Conservation (phyloP, 2,797 vertebrate species). For the Acanthopagrus latus region DNA sequence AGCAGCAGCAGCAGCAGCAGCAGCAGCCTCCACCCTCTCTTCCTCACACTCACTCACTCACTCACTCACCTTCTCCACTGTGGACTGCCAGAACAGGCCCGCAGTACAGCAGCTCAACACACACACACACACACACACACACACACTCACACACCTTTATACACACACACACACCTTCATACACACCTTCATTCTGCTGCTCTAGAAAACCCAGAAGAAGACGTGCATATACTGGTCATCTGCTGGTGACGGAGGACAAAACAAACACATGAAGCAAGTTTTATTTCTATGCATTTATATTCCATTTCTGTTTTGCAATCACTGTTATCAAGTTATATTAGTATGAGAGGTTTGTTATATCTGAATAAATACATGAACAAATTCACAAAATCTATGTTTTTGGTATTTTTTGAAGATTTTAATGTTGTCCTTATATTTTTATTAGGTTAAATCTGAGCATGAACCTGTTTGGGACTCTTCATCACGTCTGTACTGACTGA, state of each 20-base stretch:
- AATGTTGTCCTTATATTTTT: too few relatives aligned
- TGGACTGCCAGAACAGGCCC: slow-evolving; percentile 48
- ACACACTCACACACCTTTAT: slow-evolving; percentile 1
- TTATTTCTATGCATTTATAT: background rate
- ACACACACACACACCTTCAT: background rate
- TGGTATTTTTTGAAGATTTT: too few relatives aligned
- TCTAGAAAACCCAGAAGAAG: too few relatives aligned
- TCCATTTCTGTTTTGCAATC: too few relatives aligned
- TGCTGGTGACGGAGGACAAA: background rate
- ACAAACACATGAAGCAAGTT: background rate
- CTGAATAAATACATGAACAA: too few relatives aligned
- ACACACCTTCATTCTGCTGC: slow-evolving; percentile 18
- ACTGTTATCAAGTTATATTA: too few relatives aligned
- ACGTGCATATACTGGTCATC: background rate
- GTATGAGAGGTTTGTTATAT: too few relatives aligned
- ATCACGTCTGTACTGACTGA: too few relatives aligned
- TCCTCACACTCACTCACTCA: slow-evolving; percentile 30
- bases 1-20: slow-evolving; percentile 64
- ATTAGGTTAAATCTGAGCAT: too few relatives aligned
- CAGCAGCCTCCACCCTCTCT: slow-evolving; percentile 9
- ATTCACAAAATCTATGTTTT: too few relatives aligned
- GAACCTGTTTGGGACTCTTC: too few relatives aligned
- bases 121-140: slow-evolving; percentile 2
- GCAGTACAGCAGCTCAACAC: slow-evolving; percentile 7
- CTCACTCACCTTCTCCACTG: slow-evolving; percentile 42